phyloP scores from a whole-genome alignment of 2,113 vertebrate genomes.

The Cololabis saira region DNA sequence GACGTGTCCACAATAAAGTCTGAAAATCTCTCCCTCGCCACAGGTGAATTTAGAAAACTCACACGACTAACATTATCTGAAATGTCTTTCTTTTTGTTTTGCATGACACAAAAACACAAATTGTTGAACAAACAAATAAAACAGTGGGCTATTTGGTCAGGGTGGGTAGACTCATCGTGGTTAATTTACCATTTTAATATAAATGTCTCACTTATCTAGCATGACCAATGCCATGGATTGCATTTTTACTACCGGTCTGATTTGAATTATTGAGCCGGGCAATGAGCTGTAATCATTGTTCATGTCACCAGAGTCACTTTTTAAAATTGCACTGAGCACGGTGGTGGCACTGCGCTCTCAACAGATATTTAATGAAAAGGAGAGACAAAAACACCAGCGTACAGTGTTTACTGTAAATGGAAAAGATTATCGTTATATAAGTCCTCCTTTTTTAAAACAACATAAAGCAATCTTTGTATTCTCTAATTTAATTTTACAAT shows the following conservation, averaged over 20 bases:
- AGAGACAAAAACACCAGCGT: no score
- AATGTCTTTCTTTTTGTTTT: constrained; percentile 8
- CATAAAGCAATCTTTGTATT: no score
- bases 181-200: constrained; percentile 30
- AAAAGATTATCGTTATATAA: no score
- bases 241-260: constrained; percentile 14
- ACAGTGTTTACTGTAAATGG: no score
- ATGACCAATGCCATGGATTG: constrained; percentile 11
- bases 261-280: constrained; percentile 15
- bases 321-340: no score
- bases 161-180: constrained; percentile 21
- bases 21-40: constrained; percentile 4
- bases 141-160: constrained; percentile 13
- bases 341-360: no score
- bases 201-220: constrained; percentile 10
- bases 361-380: no score
- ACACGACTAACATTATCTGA: constrained; percentile 7
- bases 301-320: not conserved
- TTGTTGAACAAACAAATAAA: not conserved
- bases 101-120: not conserved
- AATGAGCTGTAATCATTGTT: constrained; percentile 34
- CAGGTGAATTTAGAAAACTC: constrained; percentile 9
- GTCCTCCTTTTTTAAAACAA: no score
- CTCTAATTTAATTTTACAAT: no score
- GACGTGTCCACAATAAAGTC: not conserved